A percentile compares a stretch with the other conserved stretches of the same genome.
Evolutionary conservation across 2,888 invertebrate genomes (phyloP).

Genomic region (Coremacera marginata): DNA sequence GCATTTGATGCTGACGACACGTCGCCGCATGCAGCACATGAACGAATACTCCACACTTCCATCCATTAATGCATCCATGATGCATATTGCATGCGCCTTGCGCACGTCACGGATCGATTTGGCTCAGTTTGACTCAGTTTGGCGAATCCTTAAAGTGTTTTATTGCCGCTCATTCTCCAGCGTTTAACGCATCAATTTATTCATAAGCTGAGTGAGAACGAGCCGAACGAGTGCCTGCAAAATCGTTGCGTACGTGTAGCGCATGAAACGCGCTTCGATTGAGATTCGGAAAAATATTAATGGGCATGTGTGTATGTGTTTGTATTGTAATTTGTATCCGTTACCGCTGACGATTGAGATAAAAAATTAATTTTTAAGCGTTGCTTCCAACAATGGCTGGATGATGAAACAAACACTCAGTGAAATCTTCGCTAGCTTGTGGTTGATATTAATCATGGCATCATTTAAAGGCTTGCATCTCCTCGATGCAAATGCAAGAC

Average conservation of each 20-base stretch:
- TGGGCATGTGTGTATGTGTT: background rate
- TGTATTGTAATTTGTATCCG: constrained; percentile 11
- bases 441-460: background rate
- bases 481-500: background rate
- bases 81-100: constrained; percentile 32
- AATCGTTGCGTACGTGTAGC: background rate
- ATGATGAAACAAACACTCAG: background rate
- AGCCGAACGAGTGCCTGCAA: background rate
- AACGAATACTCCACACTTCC: background rate
- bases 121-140: background rate
- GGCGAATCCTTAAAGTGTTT: constrained; percentile 32
- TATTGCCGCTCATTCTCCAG: constrained; percentile 17
- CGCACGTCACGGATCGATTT: constrained; percentile 27
- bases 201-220: constrained; percentile 14
- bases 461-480: background rate
- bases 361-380: constrained; percentile 16
- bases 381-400: background rate
- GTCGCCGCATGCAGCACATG: background rate
- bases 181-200: constrained; percentile 33
- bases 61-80: constrained; percentile 35
- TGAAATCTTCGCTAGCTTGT: background rate
- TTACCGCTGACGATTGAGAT: background rate
- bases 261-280: background rate
- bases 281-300: background rate
- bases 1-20: background rate